Evolutionary conservation across 1,140 invertebrate genomes (phyloP).

Genomic region (Mamestra configurata): DNA sequence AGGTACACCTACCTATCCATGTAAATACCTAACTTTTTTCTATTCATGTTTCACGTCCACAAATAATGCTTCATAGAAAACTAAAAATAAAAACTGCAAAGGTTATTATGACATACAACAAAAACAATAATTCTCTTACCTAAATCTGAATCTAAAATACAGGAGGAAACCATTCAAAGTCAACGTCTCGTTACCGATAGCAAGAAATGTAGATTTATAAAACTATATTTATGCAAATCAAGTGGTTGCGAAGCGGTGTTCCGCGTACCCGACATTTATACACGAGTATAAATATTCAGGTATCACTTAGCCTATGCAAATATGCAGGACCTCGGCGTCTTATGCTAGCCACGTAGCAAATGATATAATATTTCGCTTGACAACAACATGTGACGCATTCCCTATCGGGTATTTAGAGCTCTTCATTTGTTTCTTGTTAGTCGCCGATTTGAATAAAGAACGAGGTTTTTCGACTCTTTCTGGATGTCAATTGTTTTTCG

Average conservation of each 20-base stretch:
- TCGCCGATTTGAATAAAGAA: slow-evolving; percentile 1
- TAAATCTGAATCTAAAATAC: background rate
- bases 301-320: slow-evolving; percentile 81
- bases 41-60: too few species aligned
- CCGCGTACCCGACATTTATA: slow-evolving; percentile 71
- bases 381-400: slow-evolving; percentile 31
- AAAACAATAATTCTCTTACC: background rate
- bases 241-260: slow-evolving; percentile 68
- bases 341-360: slow-evolving; percentile 47
- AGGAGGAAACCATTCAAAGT: background rate
- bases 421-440: background rate
- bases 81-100: too few species aligned
- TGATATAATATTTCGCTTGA: slow-evolving; percentile 53
- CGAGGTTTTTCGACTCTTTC: slow-evolving; percentile 6
- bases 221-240: slow-evolving; percentile 71
- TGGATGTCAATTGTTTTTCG: slow-evolving; percentile 2
- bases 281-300: slow-evolving; percentile 75
- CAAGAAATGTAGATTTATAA: slow-evolving; percentile 52
- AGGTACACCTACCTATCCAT: too few species aligned
- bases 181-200: slow-evolving; percentile 9
- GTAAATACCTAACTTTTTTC: too few species aligned
- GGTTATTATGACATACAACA: too few species aligned
- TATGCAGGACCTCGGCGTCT: slow-evolving; percentile 61
- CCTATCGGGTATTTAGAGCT: slow-evolving; percentile 14
- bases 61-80: too few species aligned